Percentiles rank a stretch among this genome's conserved stretches.
Evolutionary conservation across 1,140 invertebrate genomes (phyloP).

Genomic region (Drosophila sulfurigaster): DNA sequence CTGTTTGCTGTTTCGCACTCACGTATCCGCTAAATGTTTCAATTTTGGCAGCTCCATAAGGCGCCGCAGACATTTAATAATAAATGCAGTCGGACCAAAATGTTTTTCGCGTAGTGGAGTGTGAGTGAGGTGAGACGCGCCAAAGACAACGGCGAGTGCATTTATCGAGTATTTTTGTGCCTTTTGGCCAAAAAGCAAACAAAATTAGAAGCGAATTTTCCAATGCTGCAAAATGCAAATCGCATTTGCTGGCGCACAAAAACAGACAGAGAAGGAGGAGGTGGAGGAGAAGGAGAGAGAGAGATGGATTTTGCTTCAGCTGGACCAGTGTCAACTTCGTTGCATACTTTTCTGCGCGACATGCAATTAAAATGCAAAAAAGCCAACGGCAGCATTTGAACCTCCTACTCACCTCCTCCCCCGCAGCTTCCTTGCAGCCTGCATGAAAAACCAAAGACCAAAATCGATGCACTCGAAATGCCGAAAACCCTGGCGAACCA

Average conservation of each 20-base stretch:
- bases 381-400: conserved; percentile 56
- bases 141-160: conserved; percentile 60
- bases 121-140: too few species aligned
- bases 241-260: conserved; percentile 32
- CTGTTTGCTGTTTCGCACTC: conserved; percentile 27
- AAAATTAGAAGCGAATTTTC: conserved; percentile 79
- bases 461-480: conserved; percentile 77
- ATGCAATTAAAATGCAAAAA: conserved; percentile 84
- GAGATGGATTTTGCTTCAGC: neutral
- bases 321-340: conserved; percentile 51
- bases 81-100: conserved; percentile 52
- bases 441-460: conserved; percentile 67
- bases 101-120: conserved; percentile 17
- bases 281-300: neutral
- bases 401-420: neutral
- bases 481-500: conserved; percentile 51
- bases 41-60: conserved; percentile 76
- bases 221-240: conserved; percentile 79
- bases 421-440: neutral
- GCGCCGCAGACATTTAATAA: conserved; percentile 73
- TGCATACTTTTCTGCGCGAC: conserved; percentile 78
- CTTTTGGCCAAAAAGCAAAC: conserved; percentile 68
- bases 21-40: conserved; percentile 74
- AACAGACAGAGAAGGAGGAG: neutral
- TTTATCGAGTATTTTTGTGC: conserved; percentile 49